These are phyloP conservation scores for Malurus elegans DNA, from an alignment of 2,113 vertebrate genomes.

Conservation along the genomic window DNA sequence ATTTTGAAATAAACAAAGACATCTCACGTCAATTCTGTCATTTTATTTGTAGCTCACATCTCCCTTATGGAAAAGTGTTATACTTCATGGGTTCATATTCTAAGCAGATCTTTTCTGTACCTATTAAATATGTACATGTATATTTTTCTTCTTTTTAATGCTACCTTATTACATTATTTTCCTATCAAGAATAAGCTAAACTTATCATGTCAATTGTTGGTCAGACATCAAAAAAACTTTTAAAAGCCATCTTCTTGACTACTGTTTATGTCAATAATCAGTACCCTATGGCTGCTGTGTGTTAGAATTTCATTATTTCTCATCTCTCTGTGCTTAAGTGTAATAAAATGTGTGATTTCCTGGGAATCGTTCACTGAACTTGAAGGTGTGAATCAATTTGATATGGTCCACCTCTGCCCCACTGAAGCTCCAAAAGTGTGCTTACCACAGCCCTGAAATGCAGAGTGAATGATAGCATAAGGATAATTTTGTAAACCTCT, in stretches of 20 bases:
- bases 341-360: conserved; percentile 40
- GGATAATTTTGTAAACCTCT: neutral
- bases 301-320: conserved; percentile 18
- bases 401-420: neutral
- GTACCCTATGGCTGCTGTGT: neutral
- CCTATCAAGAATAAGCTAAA: neutral
- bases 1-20: neutral
- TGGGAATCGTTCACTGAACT: neutral
- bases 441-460: neutral
- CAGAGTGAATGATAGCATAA: neutral
- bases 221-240: neutral
- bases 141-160: neutral
- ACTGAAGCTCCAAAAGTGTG: neutral
- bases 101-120: neutral
- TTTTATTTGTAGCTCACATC: neutral
- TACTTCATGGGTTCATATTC: neutral
- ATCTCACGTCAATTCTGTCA: neutral
- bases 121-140: neutral
- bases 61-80: neutral
- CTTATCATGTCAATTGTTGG: neutral
- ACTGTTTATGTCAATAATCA: neutral
- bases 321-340: neutral
- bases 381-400: conserved; percentile 43
- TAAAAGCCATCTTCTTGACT: neutral
- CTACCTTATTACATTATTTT: neutral